Evolutionary conservation across 2,888 invertebrate species (phyloP).

Genomic region (Dryobota labecula): DNA sequence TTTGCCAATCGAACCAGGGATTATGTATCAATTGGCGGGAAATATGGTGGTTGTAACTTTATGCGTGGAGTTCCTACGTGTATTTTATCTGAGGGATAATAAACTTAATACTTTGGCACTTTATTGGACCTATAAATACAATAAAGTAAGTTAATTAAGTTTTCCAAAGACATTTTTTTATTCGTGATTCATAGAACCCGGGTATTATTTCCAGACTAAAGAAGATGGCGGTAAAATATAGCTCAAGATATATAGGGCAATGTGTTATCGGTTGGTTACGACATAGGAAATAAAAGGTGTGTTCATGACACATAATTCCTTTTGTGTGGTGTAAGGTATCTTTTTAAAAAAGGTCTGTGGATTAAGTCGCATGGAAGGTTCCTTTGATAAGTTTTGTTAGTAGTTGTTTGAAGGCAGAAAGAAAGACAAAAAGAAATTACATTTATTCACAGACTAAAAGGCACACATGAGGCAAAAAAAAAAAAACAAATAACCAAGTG

Average conservation of each 20-base stretch:
- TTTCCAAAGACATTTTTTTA: conserved; percentile 15
- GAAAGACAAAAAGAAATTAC: no score
- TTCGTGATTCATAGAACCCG: conserved; percentile 8
- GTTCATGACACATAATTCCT: conserved; percentile 5
- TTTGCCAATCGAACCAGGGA: conserved; percentile 34
- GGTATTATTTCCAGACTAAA: conserved; percentile 18
- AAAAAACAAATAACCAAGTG: no score
- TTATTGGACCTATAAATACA: no score
- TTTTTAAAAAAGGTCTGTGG: conserved; percentile 6
- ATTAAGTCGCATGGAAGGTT: conserved; percentile 12
- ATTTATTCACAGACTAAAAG: no score
- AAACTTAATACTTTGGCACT: no score
- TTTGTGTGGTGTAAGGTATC: conserved; percentile 30
- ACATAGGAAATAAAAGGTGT: conserved; percentile 45
- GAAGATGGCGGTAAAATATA: conserved; percentile 8
- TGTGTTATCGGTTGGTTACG: conserved; percentile 16
- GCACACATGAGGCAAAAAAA: no score
- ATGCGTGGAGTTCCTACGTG: neutral
- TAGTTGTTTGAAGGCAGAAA: no score
- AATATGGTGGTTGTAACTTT: neutral
- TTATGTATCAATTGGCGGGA: conserved; percentile 46
- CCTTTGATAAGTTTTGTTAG: conserved; percentile 4
- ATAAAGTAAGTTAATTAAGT: conserved; percentile 10
- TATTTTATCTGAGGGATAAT: neutral
- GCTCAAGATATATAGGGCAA: conserved; percentile 8